Evolutionary conservation across 1,140 invertebrate species (phyloP).

Genomic region (Eriosoma lanigerum): DNA sequence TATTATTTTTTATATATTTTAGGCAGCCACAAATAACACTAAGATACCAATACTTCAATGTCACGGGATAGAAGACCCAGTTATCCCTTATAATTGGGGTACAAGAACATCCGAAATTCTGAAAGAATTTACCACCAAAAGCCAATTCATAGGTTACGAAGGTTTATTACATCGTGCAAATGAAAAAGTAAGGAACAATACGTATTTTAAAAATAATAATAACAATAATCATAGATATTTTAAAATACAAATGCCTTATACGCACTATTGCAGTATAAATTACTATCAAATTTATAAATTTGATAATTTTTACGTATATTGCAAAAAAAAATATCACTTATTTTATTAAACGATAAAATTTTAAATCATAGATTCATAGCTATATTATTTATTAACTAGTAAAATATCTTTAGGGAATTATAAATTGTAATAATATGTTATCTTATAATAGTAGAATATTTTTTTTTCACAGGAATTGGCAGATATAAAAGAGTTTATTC

Average conservation of each 20-base stretch:
- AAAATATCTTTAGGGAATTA: no score
- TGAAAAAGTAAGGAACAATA: conserved; percentile 65
- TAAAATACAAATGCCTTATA: no score
- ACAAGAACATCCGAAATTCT: conserved; percentile 84
- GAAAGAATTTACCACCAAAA: conserved; percentile 78
- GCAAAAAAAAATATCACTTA: no score
- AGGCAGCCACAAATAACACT: conserved; percentile 63
- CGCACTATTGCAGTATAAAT: no score
- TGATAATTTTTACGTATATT: no score
- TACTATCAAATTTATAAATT: no score
- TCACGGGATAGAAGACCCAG: conserved; percentile 91
- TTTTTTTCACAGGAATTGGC: conserved; percentile 30
- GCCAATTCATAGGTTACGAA: conserved; percentile 85
- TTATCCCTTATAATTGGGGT: conserved; percentile 91
- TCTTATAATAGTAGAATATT: no score
- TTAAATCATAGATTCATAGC: no score
- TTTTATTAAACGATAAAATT: no score
- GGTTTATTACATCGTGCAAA: conserved; percentile 85
- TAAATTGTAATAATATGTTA: no score
- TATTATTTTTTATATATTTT: not conserved
- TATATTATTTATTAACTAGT: no score
- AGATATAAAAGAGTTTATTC: conserved; percentile 29
- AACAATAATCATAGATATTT: no score
- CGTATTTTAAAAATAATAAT: not conserved
- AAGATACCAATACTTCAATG: conserved; percentile 82